A percentile compares a stretch with the other conserved stretches of the same genome.
Evolutionary conservation across 2,113 vertebrate genomes (phyloP).

Genomic region (Nycticebus coucang): DNA sequence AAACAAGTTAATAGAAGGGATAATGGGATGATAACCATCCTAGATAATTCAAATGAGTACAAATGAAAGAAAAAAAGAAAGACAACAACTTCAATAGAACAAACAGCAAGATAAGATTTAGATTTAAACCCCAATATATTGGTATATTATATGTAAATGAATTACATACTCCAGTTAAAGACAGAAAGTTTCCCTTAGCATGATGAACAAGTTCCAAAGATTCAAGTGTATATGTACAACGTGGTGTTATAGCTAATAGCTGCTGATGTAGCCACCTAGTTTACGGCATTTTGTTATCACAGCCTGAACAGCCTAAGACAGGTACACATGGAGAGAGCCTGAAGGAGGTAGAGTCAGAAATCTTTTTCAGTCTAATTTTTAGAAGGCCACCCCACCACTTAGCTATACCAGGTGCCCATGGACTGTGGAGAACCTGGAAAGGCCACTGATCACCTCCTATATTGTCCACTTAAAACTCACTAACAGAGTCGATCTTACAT

Average conservation of each 20-base stretch:
- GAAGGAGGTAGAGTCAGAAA: no score
- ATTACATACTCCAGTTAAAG: background rate
- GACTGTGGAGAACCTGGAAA: no score
- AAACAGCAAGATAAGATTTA: background rate
- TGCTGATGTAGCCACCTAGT: no score
- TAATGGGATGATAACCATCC: background rate
- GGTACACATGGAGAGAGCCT: no score
- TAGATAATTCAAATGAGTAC: background rate
- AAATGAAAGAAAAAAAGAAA: background rate
- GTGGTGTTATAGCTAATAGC: background rate
- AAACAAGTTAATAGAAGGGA: background rate
- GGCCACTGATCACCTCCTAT: background rate
- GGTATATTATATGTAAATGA: background rate
- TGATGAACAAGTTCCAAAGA: background rate
- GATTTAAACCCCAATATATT: background rate
- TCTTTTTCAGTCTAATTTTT: no score
- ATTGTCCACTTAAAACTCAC: background rate
- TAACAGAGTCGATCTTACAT: background rate
- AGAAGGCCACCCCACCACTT: no score
- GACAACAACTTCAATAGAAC: background rate
- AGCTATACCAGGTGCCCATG: no score
- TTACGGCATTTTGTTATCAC: no score
- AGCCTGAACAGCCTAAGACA: no score
- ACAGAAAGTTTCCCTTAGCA: background rate
- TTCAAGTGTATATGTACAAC: no score